Conservation (phyloP, 2,797 vertebrate species). For the Onychomys torridus region DNA sequence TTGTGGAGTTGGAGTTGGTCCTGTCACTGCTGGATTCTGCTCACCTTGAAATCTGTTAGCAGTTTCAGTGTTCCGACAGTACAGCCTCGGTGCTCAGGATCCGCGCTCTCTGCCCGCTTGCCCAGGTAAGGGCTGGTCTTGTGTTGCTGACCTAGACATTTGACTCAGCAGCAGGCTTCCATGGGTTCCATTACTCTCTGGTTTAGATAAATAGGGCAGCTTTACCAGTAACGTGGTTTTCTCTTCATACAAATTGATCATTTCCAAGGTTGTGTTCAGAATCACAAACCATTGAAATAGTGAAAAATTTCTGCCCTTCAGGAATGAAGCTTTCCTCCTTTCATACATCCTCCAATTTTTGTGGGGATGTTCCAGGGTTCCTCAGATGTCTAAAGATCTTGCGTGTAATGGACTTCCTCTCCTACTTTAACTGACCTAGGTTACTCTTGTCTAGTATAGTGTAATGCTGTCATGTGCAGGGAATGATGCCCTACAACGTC, state of each 20-base stretch:
- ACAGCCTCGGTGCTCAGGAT: background rate
- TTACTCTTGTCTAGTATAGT: background rate
- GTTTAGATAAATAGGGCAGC: background rate
- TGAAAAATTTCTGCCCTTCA: background rate
- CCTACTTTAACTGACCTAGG: background rate
- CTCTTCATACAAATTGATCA: background rate
- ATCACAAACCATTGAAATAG: background rate
- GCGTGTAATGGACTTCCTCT: background rate
- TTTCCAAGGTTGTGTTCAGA: background rate
- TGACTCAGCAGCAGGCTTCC: background rate
- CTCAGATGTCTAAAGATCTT: background rate
- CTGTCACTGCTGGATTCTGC: background rate
- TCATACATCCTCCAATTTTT: background rate
- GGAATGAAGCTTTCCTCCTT: background rate
- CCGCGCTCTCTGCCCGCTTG: background rate
- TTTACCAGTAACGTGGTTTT: background rate
- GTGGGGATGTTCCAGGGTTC: background rate
- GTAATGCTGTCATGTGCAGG: background rate
- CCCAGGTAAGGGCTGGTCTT: background rate
- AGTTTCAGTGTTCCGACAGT: background rate
- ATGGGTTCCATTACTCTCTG: background rate
- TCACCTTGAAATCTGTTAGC: background rate
- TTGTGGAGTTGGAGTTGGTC: background rate
- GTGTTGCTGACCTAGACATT: background rate
- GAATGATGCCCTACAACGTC: background rate